These are phyloP conservation scores for Thamnophis sirtalis DNA, from an alignment of 2,113 vertebrate species.

Conservation along the genomic window DNA sequence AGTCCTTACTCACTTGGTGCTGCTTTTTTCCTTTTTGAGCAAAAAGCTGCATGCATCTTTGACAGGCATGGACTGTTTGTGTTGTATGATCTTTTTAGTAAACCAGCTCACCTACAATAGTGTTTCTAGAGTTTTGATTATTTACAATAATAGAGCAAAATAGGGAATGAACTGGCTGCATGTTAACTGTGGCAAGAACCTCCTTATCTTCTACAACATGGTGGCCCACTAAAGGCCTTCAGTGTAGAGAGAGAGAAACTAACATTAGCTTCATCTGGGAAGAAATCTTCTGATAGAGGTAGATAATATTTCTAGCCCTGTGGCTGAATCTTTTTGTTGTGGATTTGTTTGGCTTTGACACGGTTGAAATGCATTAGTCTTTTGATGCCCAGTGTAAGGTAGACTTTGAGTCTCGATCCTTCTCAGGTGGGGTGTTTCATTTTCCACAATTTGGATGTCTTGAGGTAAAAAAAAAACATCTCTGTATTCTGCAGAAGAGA, in stretches of 20 bases:
- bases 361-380: constrained; percentile 65
- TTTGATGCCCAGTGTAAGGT: constrained; percentile 60
- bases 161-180: constrained; percentile 67
- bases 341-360: constrained; percentile 62
- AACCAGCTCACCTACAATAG: constrained; percentile 59
- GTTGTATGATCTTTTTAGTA: constrained; percentile 65
- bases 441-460: constrained; percentile 41
- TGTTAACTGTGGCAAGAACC: constrained; percentile 66
- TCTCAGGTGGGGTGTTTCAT: constrained; percentile 53
- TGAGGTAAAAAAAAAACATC: constrained; percentile 34
- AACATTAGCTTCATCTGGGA: constrained; percentile 54
- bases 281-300: constrained; percentile 45
- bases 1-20: constrained; percentile 53
- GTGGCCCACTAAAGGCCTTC: constrained; percentile 57
- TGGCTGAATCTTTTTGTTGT: constrained; percentile 47
- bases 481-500: constrained; percentile 21
- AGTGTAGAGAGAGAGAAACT: constrained; percentile 52
- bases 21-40: constrained; percentile 47
- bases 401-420: constrained; percentile 59
- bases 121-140: constrained; percentile 62
- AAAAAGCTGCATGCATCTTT: constrained; percentile 66
- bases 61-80: constrained; percentile 67
- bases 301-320: constrained; percentile 51
- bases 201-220: constrained; percentile 47
- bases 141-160: constrained; percentile 63